Conservation (phyloP, 35 echinoderm and acorn worm genomes). For the Apostichopus japonicus region DNA sequence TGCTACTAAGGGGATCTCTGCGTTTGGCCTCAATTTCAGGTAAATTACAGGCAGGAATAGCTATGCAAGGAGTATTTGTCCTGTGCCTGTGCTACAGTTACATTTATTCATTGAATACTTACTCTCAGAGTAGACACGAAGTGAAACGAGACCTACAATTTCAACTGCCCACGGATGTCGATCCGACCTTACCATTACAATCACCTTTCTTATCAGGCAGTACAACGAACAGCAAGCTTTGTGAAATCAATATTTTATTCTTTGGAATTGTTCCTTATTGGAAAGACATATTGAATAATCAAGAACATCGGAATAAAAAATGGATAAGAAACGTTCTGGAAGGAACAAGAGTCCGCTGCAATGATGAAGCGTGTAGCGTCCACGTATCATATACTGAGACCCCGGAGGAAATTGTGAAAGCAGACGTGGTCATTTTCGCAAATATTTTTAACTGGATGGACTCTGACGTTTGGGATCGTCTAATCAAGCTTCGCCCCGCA, state of each 20-base stretch:
- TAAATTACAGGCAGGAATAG: slow-evolving; percentile 21
- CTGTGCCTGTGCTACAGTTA: background rate
- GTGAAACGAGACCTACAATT: background rate
- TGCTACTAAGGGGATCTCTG: slow-evolving; percentile 10
- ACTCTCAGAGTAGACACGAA: background rate
- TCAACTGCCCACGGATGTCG: background rate
- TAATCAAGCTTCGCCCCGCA: background rate
- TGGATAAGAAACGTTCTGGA: slow-evolving; percentile 41
- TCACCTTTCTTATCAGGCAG: background rate
- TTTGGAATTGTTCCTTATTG: slow-evolving; percentile 55
- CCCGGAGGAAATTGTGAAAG: slow-evolving; percentile 8
- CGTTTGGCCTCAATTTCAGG: slow-evolving; percentile 12
- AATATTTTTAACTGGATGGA: slow-evolving; percentile 46
- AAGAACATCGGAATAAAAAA: slow-evolving; percentile 20
- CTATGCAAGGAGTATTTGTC: slow-evolving; percentile 16
- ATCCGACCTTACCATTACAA: background rate
- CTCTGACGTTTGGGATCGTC: slow-evolving; percentile 10
- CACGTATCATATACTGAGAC: slow-evolving; percentile 24
- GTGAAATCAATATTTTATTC: slow-evolving; percentile 24
- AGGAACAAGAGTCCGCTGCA: slow-evolving; percentile 16
- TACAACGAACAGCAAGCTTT: background rate
- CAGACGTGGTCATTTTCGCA: slow-evolving; percentile 45
- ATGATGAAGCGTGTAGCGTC: background rate
- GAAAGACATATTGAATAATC: slow-evolving; percentile 11
- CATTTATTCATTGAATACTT: background rate